Conservation (phyloP, 2,888 invertebrate genomes). For the Cabera pusaria region DNA sequence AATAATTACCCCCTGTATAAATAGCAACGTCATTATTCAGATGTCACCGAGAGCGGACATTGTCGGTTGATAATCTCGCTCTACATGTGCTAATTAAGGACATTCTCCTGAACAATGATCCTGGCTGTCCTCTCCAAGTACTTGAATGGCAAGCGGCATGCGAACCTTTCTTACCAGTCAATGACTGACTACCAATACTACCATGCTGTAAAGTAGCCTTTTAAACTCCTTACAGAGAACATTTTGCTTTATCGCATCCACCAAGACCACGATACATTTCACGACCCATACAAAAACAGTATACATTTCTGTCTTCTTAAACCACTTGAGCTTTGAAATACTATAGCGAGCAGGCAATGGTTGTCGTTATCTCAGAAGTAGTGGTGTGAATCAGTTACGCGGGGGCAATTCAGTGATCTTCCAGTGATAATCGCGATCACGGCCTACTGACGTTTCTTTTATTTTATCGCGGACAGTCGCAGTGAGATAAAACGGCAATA, state of each 20-base stretch:
- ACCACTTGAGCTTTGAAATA: neutral
- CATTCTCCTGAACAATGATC: slow-evolving; percentile 72
- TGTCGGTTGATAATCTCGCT: slow-evolving; percentile 68
- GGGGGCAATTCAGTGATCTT: slow-evolving; percentile 69
- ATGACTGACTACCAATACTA: slow-evolving; percentile 71
- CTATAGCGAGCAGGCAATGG: slow-evolving; percentile 36
- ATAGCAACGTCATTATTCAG: slow-evolving; percentile 69
- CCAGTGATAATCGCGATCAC: slow-evolving; percentile 77
- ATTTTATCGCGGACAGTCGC: slow-evolving; percentile 75
- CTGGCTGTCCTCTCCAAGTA: slow-evolving; percentile 57
- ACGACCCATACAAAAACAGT: neutral
- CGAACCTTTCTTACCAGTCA: slow-evolving; percentile 59
- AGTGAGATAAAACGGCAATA: slow-evolving; percentile 76
- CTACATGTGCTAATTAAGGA: slow-evolving; percentile 79
- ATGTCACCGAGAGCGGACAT: slow-evolving; percentile 60
- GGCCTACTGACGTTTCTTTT: slow-evolving; percentile 75
- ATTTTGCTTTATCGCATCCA: slow-evolving; percentile 57
- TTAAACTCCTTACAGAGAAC: slow-evolving; percentile 63
- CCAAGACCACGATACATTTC: slow-evolving; percentile 11
- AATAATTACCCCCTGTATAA: slow-evolving; percentile 47
- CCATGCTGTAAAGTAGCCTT: slow-evolving; percentile 58
- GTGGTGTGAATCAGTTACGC: slow-evolving; percentile 42
- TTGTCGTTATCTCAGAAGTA: slow-evolving; percentile 24
- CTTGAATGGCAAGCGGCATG: slow-evolving; percentile 58
- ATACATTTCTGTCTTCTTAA: slow-evolving; percentile 39